phyloP scores from a whole-genome alignment of 1,140 invertebrate genomes.

The Drosophila arizonae region DNA sequence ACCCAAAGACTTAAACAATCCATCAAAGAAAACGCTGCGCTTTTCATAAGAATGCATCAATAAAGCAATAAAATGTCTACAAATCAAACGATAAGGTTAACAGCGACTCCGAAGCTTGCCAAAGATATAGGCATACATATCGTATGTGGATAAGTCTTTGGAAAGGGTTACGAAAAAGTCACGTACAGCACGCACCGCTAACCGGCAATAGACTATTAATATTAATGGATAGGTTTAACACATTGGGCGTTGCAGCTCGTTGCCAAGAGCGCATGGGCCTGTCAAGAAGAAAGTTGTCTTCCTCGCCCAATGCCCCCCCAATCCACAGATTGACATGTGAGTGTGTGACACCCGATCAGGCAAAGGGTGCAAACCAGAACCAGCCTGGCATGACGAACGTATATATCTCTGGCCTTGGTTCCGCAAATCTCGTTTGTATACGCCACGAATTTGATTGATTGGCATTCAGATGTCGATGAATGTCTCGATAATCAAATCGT shows the following conservation, averaged over 20 bases:
- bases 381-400: slow-evolving; percentile 65
- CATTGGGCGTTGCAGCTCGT: slow-evolving; percentile 69
- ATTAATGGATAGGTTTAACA: slow-evolving; percentile 81
- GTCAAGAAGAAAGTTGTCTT: slow-evolving; percentile 62
- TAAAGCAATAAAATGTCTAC: slow-evolving; percentile 82
- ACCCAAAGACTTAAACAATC: slow-evolving; percentile 62
- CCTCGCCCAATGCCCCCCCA: slow-evolving; percentile 1
- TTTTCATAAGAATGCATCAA: slow-evolving; percentile 79
- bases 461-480: slow-evolving; percentile 63
- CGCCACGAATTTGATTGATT: slow-evolving; percentile 53
- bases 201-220: slow-evolving; percentile 69
- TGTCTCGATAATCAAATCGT: slow-evolving; percentile 38
- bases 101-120: slow-evolving; percentile 41
- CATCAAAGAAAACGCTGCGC: slow-evolving; percentile 75
- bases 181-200: slow-evolving; percentile 73
- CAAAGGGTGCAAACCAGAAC: slow-evolving; percentile 51
- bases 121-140: slow-evolving; percentile 40
- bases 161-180: slow-evolving; percentile 78
- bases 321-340: slow-evolving; percentile 72
- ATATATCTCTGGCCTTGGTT: slow-evolving; percentile 40
- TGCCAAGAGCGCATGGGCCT: slow-evolving; percentile 23
- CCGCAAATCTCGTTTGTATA: slow-evolving; percentile 30
- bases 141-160: slow-evolving; percentile 5
- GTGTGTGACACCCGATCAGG: slow-evolving; percentile 51
- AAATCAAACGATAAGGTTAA: slow-evolving; percentile 75